A percentile compares a stretch with the other conserved stretches of the same genome.
These are phyloP conservation scores for Calidris pygmaea DNA, from an alignment of 2,113 vertebrate genomes.

Conservation along the genomic window DNA sequence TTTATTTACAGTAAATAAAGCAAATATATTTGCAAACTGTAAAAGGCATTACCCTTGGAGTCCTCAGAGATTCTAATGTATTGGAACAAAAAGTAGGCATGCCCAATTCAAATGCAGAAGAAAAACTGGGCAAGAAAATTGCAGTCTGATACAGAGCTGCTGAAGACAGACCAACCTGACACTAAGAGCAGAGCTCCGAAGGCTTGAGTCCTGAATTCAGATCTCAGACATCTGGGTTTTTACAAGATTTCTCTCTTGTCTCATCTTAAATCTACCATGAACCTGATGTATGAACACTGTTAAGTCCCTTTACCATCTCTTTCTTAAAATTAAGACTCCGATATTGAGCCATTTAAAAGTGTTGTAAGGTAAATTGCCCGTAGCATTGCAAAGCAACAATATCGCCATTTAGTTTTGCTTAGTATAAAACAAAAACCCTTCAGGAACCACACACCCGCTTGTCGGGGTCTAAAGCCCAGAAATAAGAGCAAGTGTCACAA, in stretches of 20 bases:
- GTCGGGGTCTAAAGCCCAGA: background rate
- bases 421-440: background rate
- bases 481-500: background rate
- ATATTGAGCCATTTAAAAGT: background rate
- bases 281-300: background rate
- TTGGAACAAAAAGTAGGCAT: background rate
- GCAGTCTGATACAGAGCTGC: background rate
- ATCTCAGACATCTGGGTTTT: background rate
- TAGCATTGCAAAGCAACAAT: background rate
- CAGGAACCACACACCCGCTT: background rate
- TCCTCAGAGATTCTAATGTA: background rate
- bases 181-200: background rate
- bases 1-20: constrained; percentile 21
- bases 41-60: background rate
- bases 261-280: background rate
- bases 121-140: background rate
- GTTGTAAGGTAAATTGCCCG: background rate
- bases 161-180: background rate
- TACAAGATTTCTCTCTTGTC: background rate
- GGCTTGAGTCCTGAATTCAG: background rate
- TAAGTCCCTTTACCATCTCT: background rate
- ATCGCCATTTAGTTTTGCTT: background rate
- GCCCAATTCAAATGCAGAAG: background rate
- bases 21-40: background rate
- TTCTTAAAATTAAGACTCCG: background rate